Conservation (phyloP, 2,113 vertebrate genomes). For the Charadrius vociferus region DNA sequence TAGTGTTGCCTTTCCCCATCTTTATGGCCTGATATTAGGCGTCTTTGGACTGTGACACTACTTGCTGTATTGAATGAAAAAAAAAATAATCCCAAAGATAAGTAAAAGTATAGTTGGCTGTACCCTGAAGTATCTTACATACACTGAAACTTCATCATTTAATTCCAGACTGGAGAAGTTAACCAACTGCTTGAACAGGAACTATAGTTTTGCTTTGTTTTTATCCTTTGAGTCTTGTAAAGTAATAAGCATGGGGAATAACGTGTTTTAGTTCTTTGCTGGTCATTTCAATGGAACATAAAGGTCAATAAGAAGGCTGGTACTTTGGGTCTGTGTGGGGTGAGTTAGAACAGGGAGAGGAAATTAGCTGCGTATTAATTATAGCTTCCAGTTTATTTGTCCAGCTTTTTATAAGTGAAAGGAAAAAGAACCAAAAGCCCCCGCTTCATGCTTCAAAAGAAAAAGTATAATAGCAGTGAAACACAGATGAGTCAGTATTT, state of each 20-base stretch:
- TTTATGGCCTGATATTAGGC: not conserved
- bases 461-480: slow-evolving; percentile 25
- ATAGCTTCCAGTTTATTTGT: slow-evolving; percentile 48
- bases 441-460: not conserved
- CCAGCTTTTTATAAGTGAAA: not conserved
- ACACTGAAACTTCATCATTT: not conserved
- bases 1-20: not conserved
- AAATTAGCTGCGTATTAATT: slow-evolving; percentile 1
- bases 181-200: not conserved
- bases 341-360: not conserved
- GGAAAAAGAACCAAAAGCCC: not conserved
- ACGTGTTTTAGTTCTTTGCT: not conserved
- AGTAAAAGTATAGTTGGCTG: not conserved
- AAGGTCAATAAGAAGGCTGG: not conserved
- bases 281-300: not conserved
- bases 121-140: not conserved
- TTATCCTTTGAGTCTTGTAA: not conserved
- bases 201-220: not conserved
- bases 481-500: slow-evolving; percentile 59
- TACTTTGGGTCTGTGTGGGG: not conserved
- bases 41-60: not conserved
- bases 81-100: fast-evolving
- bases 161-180: not conserved
- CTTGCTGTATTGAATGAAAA: not conserved
- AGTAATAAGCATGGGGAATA: not conserved